Percentiles rank a stretch among this genome's conserved stretches.
Conservation (phyloP, 2,113 vertebrate genomes). For the Pomatostomus ruficeps region DNA sequence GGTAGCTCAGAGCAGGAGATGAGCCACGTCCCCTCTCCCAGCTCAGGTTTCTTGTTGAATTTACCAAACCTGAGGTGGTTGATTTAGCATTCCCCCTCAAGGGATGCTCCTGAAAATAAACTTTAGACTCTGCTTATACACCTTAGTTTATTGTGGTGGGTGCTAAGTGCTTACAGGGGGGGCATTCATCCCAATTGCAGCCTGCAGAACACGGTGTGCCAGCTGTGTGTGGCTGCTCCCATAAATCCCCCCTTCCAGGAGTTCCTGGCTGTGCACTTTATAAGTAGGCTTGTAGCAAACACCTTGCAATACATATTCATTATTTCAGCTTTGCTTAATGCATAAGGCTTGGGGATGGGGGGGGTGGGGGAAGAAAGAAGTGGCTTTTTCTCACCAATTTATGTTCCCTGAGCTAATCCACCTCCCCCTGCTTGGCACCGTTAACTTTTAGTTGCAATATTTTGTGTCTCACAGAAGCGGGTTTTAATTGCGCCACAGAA, state of each 20-base stretch:
- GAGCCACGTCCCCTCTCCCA: rapidly evolving
- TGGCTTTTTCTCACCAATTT: conserved; percentile 10
- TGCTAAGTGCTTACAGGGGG: background rate
- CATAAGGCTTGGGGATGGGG: background rate
- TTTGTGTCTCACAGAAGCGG: background rate
- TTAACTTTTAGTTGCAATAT: background rate
- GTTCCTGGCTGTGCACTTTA: background rate
- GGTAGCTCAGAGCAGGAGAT: background rate
- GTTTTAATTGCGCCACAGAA: conserved; percentile 24
- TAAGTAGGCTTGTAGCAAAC: conserved; percentile 25
- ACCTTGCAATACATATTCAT: conserved; percentile 50
- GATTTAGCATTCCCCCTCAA: background rate
- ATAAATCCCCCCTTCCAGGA: conserved; percentile 31
- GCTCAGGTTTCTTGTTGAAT: background rate
- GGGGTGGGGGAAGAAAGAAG: background rate
- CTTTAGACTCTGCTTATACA: background rate
- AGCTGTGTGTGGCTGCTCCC: conserved; percentile 10
- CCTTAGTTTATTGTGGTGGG: background rate
- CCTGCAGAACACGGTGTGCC: background rate
- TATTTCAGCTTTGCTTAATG: conserved; percentile 18
- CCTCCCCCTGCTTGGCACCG: background rate
- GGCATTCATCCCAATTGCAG: background rate
- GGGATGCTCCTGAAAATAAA: background rate
- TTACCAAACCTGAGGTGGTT: background rate
- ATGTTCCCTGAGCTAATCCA: conserved; percentile 38